A percentile compares a stretch with the other conserved stretches of the same genome.
These are phyloP conservation scores for Yponomeuta plumbellus DNA, from an alignment of 2,888 invertebrate genomes.

Conservation along the genomic window DNA sequence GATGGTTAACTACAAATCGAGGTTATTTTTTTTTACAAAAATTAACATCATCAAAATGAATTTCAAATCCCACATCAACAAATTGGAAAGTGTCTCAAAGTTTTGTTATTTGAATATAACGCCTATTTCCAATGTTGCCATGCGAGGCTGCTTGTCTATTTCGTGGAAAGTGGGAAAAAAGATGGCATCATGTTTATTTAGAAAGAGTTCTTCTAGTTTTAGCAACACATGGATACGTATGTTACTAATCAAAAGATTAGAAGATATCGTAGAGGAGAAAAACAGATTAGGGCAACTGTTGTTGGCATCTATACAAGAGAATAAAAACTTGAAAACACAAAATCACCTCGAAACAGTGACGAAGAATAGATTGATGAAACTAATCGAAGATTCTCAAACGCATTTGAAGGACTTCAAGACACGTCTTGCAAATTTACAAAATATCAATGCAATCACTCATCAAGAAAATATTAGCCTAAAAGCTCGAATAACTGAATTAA, in stretches of 20 bases:
- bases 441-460: constrained; percentile 51
- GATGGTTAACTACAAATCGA: constrained; percentile 41
- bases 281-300: constrained; percentile 48
- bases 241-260: constrained; percentile 45
- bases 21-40: constrained; percentile 35
- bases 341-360: constrained; percentile 49
- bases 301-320: constrained; percentile 50
- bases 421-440: constrained; percentile 51
- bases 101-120: not conserved
- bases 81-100: not conserved
- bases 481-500: constrained; percentile 43
- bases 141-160: not conserved
- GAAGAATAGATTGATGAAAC: constrained; percentile 44
- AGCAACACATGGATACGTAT: constrained; percentile 25
- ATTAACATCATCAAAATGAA: not conserved
- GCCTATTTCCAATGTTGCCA: not conserved
- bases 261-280: constrained; percentile 46
- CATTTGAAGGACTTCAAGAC: constrained; percentile 48
- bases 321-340: constrained; percentile 50
- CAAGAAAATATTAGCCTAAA: constrained; percentile 60
- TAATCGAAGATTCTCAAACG: constrained; percentile 48
- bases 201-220: not conserved
- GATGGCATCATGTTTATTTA: not conserved
- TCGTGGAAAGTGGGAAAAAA: not conserved
- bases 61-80: not conserved